Evolutionary conservation across 2,888 invertebrate genomes (phyloP).

Genomic region (Amaurobius ferox): DNA sequence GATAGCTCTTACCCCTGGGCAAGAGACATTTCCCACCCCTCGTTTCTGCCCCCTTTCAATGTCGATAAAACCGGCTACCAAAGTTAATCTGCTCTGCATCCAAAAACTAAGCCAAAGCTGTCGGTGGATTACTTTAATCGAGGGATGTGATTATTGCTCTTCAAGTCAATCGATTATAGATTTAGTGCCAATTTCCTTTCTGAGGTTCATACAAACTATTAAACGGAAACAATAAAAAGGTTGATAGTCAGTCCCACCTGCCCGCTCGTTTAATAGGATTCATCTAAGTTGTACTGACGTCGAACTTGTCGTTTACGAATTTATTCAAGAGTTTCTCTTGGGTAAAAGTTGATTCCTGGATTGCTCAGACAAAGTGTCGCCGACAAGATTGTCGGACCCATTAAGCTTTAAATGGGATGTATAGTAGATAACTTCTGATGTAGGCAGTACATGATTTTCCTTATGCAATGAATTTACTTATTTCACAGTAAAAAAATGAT

Average conservation of each 20-base stretch:
- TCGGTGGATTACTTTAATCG: not conserved
- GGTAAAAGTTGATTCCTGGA: too few relatives aligned
- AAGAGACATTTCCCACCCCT: not conserved
- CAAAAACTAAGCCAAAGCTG: not conserved
- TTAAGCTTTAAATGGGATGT: too few relatives aligned
- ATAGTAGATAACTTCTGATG: too few relatives aligned
- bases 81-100: constrained; percentile 13
- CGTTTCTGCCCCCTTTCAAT: not conserved
- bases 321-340: too few relatives aligned
- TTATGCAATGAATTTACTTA: too few relatives aligned
- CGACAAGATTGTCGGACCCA: too few relatives aligned
- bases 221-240: constrained; percentile 7
- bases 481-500: too few relatives aligned
- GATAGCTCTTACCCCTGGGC: not conserved
- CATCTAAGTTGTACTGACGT: too few relatives aligned
- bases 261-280: not conserved
- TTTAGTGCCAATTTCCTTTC: not conserved
- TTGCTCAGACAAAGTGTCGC: too few relatives aligned
- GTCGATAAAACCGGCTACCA: constrained; percentile 31
- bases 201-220: not conserved
- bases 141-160: not conserved
- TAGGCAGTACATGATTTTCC: too few relatives aligned
- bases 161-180: not conserved
- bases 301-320: too few relatives aligned
- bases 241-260: not conserved